Conservation (phyloP, 2,113 vertebrate genomes). For the Pithys albifrons region DNA sequence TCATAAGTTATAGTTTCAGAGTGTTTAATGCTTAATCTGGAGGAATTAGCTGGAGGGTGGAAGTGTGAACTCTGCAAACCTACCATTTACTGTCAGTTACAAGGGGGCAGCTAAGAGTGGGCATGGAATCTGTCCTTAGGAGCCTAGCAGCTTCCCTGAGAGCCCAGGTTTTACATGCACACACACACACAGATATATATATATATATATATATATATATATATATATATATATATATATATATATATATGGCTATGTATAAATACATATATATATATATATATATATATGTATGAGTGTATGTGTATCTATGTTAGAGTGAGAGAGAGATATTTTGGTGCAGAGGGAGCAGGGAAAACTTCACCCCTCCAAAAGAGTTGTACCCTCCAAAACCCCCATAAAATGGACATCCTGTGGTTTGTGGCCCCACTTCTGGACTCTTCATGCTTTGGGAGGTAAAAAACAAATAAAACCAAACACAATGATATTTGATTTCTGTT, state of each 20-base stretch:
- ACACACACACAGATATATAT: too few relatives aligned
- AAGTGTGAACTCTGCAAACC: background rate
- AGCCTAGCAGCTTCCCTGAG: background rate
- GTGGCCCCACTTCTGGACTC: background rate
- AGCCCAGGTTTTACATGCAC: background rate
- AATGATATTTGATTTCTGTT: background rate
- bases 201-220: too few relatives aligned
- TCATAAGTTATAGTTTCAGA: background rate
- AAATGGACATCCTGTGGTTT: background rate
- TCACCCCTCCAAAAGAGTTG: background rate
- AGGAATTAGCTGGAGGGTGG: background rate
- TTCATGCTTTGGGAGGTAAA: background rate
- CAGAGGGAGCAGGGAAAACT: background rate
- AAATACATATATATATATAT: background rate
- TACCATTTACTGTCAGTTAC: background rate
- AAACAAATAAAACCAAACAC: background rate
- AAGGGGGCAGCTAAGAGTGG: background rate
- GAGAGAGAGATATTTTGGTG: background rate
- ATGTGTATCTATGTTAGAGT: background rate
- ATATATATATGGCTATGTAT: background rate
- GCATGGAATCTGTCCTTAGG: background rate
- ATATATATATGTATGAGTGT: background rate
- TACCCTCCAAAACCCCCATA: background rate
- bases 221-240: fast-evolving
- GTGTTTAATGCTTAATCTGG: background rate